Conservation (phyloP, 2,888 invertebrate species). For the Aphidoletes aphidimyza region DNA sequence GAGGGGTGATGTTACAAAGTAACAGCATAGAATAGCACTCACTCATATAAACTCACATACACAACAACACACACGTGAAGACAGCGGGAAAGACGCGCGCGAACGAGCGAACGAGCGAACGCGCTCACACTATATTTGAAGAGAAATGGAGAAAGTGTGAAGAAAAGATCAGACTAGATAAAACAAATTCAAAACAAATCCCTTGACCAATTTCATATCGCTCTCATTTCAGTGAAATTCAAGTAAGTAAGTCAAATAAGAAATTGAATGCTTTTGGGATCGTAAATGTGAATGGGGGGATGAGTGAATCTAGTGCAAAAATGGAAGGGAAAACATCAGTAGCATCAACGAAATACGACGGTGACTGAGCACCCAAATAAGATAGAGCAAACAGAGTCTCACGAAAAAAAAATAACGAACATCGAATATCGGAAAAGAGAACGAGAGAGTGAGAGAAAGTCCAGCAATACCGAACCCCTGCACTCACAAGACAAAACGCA, state of each 20-base stretch:
- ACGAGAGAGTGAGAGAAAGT: neutral
- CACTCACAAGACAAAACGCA: conserved; percentile 29
- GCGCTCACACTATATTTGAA: no score
- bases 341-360: neutral
- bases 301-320: neutral
- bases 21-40: neutral
- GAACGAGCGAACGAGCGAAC: neutral
- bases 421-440: neutral
- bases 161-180: conserved; percentile 56
- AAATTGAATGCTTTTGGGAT: conserved; percentile 57
- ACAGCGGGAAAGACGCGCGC: no score
- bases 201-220: conserved; percentile 57
- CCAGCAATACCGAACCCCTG: neutral
- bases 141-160: neutral
- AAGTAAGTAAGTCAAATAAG: conserved; percentile 56
- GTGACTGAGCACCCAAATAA: neutral
- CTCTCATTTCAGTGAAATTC: conserved; percentile 55
- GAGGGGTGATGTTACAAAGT: neutral
- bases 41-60: neutral
- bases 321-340: neutral
- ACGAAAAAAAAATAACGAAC: neutral
- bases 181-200: conserved; percentile 57
- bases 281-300: conserved; percentile 33
- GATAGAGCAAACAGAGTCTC: neutral
- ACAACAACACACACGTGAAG: neutral